Conservation (phyloP, 2,888 invertebrate species). For the Chloroclystis v-ata region DNA sequence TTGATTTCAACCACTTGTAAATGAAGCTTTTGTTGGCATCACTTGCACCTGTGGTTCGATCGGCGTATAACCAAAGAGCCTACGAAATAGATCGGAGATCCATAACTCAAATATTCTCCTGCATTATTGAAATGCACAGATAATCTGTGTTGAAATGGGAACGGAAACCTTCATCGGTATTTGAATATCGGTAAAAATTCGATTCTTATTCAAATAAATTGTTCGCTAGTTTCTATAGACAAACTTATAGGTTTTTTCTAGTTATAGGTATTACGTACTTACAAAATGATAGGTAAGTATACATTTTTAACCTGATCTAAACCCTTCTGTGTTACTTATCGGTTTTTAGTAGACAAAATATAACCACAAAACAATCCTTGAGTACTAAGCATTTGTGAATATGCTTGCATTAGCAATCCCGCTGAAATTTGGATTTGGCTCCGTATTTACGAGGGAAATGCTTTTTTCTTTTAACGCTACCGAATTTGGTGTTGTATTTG, state of each 20-base stretch:
- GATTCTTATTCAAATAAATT: background rate
- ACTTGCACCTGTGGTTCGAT: constrained; percentile 1
- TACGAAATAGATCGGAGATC: constrained; percentile 13
- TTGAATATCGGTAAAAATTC: constrained; percentile 3
- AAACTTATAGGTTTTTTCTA: no score
- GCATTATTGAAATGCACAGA: constrained; percentile 21
- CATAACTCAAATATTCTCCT: constrained; percentile 16
- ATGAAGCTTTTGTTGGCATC: background rate
- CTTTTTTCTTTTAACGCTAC: constrained; percentile 18
- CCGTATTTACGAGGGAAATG: constrained; percentile 21
- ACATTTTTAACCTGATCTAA: no score
- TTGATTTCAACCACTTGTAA: no score
- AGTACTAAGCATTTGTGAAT: constrained; percentile 1
- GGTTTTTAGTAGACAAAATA: background rate
- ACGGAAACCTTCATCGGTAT: constrained; percentile 6
- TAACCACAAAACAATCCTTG: background rate
- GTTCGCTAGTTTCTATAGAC: no score
- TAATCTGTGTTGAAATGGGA: no score
- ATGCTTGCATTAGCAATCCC: constrained; percentile 10
- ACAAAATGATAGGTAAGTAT: no score
- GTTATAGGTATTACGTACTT: no score
- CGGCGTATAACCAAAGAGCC: constrained; percentile 10
- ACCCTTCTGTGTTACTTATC: no score
- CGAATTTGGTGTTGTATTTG: constrained; percentile 17
- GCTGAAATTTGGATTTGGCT: constrained; percentile 21